Evolutionary conservation across 2,888 invertebrate species (phyloP), one percentile per base, ranked within the genome.

Genomic region (Apotomis turbidana): DNA sequence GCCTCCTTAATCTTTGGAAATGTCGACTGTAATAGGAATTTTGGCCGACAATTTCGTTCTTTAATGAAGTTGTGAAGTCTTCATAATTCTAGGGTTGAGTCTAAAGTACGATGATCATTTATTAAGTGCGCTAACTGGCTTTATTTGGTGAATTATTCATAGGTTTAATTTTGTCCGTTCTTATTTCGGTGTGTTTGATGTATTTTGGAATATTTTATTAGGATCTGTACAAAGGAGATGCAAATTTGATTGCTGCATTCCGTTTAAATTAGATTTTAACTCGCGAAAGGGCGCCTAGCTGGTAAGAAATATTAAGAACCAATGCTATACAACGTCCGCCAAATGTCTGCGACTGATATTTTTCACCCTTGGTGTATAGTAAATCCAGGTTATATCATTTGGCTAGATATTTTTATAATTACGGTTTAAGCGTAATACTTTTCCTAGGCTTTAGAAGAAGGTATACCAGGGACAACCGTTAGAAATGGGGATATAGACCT

Each of bases 11-110:
- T 85, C 83, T 84, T 80, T 76, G 76, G 74, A 83, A 83, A 81
- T 79, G 78, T 78, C 80, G 77, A 80, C 77, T 80, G 79, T 76
- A 78, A 83, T 82, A 79, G 82, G 78, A 77, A 83, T 83, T 82
- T 76, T 67, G 74, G 75, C 70, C 74, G 80, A 74, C 81, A 81
- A 82, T 81, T 80, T 80, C 81, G 81, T 81, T 83, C 80, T 83
- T 82, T 88, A 89, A 91, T 90, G 88, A 90, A 90, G 84, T 88
- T 85, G 83, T 83, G 83, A 83, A 85, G 83, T 83, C 83, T 84
- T 85, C 84, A 85, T 88, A 89, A 87, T 83, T 85, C 81, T 83
- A 79, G 83, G 79, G 80, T 84, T 49, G 60, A 55, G 55, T 74
- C 63, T 71, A 59, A 71, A 68, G 66, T 61, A 58, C 82, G 83